Evolutionary conservation across 1,140 invertebrate species (phyloP), one percentile per base, ranked within the genome.

Genomic region (Arctopsyche grandis): DNA sequence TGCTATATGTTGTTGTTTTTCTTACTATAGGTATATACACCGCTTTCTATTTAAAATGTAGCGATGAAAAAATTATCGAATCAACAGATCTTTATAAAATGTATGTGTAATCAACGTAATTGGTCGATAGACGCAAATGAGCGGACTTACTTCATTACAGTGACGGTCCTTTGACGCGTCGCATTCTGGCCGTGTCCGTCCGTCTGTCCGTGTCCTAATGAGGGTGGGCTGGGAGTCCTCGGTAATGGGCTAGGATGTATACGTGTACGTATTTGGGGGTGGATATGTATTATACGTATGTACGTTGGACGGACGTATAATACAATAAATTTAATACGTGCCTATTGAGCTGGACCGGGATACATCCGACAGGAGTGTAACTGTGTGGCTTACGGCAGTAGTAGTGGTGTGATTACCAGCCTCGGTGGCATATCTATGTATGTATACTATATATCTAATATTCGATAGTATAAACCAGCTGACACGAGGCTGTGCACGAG

Each of bases 281-380:
- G 12, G 10, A 52, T 52, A 52, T 52, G 12, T 10, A n/a, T 5
- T 52, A 38, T 56, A 52, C n/a, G 71, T 21, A n/a, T 24, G 26
- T 44, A 22, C 12, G 16, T 9, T 16, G 19, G 38, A 63, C 26
- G 58, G 56, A 76, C 24, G 26, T 76, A 66, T 66, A 66, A 66
- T 43, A 48, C 75, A 76, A 76, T 76, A 76, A 76, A 76, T 76
- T 44, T 66, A 46, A 66, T 63, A 76, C 75, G 58, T 76, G 58
- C 75, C 75, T 66, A 76, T 76, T 63, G 75, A 22, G 9, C 12
- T 29, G 56, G 29, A 74, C 43, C 9, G 19, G 71, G 71, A 74
- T 74, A 74, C 22, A 21, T 74, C 71, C 48, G 44, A 38, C 71
- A n/a, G 48, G 46, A 14, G 5, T 74, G 71, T 38, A 56, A 74